Percentiles rank a stretch among this genome's conserved stretches.
These are phyloP conservation scores for Cervus canadensis DNA, from an alignment of 2,113 vertebrate genomes.

Conservation along the genomic window DNA sequence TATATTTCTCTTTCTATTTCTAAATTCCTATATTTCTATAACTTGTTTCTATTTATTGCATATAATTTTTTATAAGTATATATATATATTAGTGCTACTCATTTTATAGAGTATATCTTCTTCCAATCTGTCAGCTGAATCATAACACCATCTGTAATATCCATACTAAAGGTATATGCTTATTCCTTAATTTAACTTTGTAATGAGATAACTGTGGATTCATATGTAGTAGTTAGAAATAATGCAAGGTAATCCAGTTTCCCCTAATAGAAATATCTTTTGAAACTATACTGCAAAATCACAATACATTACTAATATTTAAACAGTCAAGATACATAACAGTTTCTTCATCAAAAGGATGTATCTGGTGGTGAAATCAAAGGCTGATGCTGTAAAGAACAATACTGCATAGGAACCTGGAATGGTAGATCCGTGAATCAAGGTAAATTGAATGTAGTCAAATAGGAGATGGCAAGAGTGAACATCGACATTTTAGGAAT, in stretches of 20 bases:
- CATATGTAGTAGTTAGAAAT: neutral
- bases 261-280: neutral
- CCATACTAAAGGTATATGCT: neutral
- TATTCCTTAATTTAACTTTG: neutral
- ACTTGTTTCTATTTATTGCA: no score
- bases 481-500: neutral
- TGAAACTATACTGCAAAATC: neutral
- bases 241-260: neutral
- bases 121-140: neutral
- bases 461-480: neutral
- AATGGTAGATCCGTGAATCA: neutral
- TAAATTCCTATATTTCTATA: neutral
- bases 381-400: neutral
- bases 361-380: neutral
- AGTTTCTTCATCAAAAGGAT: neutral
- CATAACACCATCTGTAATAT: neutral
- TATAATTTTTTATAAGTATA: neutral
- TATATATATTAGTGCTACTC: neutral
- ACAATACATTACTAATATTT: neutral
- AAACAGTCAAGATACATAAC: neutral
- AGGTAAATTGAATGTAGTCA: neutral
- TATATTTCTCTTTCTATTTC: neutral
- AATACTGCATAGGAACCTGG: neutral
- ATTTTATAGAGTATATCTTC: neutral
- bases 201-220: neutral